phyloP scores from a whole-genome alignment of 2,797 vertebrate genomes.

The Xerus rutilus region DNA sequence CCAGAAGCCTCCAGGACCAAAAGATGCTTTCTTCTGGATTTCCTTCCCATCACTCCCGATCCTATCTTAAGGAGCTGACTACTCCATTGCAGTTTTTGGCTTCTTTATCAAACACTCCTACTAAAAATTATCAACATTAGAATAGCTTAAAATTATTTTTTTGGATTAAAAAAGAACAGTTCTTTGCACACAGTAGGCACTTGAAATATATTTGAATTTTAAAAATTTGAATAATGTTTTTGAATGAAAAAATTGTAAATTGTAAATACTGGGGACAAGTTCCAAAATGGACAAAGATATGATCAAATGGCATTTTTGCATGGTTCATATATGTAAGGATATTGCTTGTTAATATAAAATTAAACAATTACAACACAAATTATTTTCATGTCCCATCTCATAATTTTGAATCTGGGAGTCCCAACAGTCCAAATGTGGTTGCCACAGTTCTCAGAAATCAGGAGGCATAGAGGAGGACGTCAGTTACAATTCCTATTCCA shows the following conservation, averaged over 20 bases:
- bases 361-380: background rate
- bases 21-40: background rate
- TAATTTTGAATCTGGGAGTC: conserved; percentile 24
- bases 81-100: background rate
- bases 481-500: conserved; percentile 21
- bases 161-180: background rate
- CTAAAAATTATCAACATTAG: background rate
- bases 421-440: background rate
- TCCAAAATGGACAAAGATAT: background rate
- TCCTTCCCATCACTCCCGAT: background rate
- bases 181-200: background rate
- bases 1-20: background rate
- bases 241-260: background rate
- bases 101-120: background rate
- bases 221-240: background rate
- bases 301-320: background rate
- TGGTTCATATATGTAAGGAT: background rate
- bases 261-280: background rate
- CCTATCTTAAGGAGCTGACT: background rate
- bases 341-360: background rate
- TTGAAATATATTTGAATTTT: background rate
- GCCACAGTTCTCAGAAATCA: conserved; percentile 38
- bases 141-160: background rate
- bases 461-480: background rate
- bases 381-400: background rate